Base-by-base conservation (phyloP, 2,113 vertebrate species). In the Phocoena sinus region DNA sequence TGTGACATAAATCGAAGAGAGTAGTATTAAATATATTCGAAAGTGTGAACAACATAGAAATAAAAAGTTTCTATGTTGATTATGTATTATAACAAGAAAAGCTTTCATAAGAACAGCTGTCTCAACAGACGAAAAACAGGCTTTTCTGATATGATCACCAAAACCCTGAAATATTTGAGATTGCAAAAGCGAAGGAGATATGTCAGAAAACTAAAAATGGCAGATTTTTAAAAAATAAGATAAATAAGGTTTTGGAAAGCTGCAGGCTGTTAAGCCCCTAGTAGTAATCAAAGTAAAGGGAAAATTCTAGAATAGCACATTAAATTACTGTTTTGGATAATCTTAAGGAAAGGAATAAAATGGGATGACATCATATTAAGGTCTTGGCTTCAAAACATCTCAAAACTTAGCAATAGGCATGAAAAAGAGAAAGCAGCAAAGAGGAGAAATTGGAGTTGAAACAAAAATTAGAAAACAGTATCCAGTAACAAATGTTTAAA, bases 311-410 rank as follows among this genome's bases (percentile, higher is more conserved):
- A 83, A 73, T 0, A 70, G 1, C 6, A 47, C 26, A 5, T n/a
- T 50, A 89, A 81, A 56, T 2, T 58, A 58, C 12, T 41, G 0
- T 65, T 95, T 82, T 38, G 21, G 10, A 71, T 56, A 65, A 85
- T 15, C 17, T 95, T 82, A 58, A 89, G 26, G 65, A 94, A 81
- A 70, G 13, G 9, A 62, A 91, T 83, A 74, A 68, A 95, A 71
- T 73, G 5, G 2, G 26, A n/a, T 33, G 2, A 1, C 6, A 21
- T 73, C 10, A 25, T 74, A 58, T 68, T 41, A 58, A 71, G 6
- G 8, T 91, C 9, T 81, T 87, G 6, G 10, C 26, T 53, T 76
- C 18, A 89, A 96, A 18, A 25, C 4, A 58, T 38, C 85, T 67
- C 5, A 60, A 70, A 81, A 50, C 0, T 91, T n/a, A 81, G 13